These are phyloP conservation scores for Anneissia japonica DNA, from an alignment of 35 echinoderm and acorn worm genomes.

Conservation along the genomic window DNA sequence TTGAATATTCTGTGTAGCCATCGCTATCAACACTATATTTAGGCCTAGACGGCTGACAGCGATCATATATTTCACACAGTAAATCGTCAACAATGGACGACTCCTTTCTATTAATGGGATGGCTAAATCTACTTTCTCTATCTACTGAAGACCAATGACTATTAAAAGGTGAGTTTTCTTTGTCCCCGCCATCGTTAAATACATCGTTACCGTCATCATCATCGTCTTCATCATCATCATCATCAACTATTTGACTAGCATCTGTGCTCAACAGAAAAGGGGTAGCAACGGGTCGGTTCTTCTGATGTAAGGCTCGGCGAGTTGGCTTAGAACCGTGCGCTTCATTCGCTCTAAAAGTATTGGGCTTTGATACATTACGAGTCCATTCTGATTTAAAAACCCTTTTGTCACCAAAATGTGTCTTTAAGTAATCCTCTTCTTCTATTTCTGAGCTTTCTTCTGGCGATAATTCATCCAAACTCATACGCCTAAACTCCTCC, in stretches of 20 bases:
- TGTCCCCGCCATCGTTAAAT: neutral
- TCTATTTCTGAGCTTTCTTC: neutral
- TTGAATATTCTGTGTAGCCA: slow-evolving; percentile 94
- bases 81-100: slow-evolving; percentile 87
- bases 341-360: neutral
- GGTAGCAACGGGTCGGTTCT: neutral
- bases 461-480: neutral
- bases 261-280: neutral
- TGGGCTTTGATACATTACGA: neutral
- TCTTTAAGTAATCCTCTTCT: neutral
- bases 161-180: neutral
- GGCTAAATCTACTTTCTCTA: neutral
- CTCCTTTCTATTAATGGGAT: slow-evolving; percentile 10
- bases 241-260: neutral
- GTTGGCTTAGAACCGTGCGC: neutral
- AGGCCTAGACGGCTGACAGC: slow-evolving; percentile 47
- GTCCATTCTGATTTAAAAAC: neutral
- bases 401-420: neutral
- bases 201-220: neutral
- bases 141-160: neutral
- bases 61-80: slow-evolving; percentile 91
- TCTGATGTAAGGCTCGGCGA: neutral
- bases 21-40: slow-evolving; percentile 77
- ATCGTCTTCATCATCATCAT: neutral
- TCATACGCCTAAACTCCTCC: neutral